Percentiles rank a stretch among this genome's conserved stretches.
Evolutionary conservation across 2,113 vertebrate species (phyloP).

Genomic region (Cygnus atratus): DNA sequence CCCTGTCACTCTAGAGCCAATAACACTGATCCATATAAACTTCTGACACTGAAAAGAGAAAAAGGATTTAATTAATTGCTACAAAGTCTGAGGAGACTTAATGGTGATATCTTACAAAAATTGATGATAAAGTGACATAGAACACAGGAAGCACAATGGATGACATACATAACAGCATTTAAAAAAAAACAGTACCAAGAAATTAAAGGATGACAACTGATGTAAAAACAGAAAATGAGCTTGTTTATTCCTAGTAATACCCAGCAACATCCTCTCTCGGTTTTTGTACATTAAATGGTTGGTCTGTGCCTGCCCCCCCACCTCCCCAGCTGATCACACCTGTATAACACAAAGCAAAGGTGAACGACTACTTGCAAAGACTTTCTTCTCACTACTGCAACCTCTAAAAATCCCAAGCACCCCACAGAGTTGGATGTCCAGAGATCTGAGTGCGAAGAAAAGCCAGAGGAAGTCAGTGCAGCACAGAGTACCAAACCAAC

Average conservation of each 20-base stretch:
- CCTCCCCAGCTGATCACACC: background rate
- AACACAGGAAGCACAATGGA: background rate
- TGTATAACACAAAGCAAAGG: background rate
- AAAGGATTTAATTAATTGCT: conserved; percentile 10
- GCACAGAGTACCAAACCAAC: background rate
- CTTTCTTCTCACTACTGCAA: background rate
- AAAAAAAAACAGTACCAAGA: background rate
- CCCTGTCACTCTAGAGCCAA: conserved; percentile 6
- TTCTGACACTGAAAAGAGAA: conserved; percentile 26
- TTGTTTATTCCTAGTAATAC: conserved; percentile 10
- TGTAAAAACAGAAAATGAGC: background rate
- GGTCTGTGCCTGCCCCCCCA: background rate
- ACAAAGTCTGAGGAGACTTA: background rate
- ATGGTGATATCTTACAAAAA: background rate
- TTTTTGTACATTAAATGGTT: background rate
- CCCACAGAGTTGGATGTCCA: rapidly evolving
- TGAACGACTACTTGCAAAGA: background rate
- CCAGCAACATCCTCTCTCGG: background rate
- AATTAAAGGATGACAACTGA: conserved; percentile 4
- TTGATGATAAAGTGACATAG: background rate
- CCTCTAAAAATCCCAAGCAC: background rate
- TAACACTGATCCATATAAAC: conserved; percentile 30
- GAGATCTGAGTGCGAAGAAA: background rate
- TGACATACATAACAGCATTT: background rate
- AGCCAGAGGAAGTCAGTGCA: background rate